These are phyloP conservation scores for Stegastes partitus DNA, from an alignment of 2,113 vertebrate species.

Conservation along the genomic window DNA sequence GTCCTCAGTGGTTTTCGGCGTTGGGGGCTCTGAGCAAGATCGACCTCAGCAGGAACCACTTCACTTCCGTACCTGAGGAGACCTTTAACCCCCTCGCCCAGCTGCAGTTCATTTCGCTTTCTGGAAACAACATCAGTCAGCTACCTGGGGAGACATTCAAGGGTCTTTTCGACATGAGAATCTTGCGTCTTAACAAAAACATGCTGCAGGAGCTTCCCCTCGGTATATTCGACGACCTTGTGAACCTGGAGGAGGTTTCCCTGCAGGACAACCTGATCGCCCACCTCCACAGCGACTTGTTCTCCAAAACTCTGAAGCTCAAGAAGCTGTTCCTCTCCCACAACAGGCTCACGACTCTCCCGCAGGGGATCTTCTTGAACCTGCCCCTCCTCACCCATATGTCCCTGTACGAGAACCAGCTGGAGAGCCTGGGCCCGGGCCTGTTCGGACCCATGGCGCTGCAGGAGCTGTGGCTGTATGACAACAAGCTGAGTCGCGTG, in stretches of 20 bases:
- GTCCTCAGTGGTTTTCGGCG: conserved; percentile 66
- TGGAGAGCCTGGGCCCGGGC: conserved; percentile 83
- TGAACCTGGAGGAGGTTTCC: conserved; percentile 88
- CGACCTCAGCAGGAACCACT: conserved; percentile 76
- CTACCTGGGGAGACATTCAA: conserved; percentile 83
- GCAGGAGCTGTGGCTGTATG: conserved; percentile 91
- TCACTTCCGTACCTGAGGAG: conserved; percentile 67
- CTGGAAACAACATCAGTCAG: conserved; percentile 86
- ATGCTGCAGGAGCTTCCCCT: conserved; percentile 83
- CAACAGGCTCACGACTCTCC: conserved; percentile 88
- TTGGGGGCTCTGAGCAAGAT: conserved; percentile 56
- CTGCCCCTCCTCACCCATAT: conserved; percentile 86
- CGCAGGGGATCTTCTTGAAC: conserved; percentile 87
- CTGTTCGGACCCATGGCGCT: conserved; percentile 89
- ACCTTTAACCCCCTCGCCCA: conserved; percentile 66
- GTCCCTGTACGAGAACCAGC: conserved; percentile 89
- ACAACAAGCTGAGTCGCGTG: conserved; percentile 88
- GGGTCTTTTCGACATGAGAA: conserved; percentile 84
- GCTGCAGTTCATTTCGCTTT: conserved; percentile 86
- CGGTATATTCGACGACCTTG: conserved; percentile 84
- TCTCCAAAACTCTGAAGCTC: conserved; percentile 86
- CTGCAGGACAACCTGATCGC: conserved; percentile 91
- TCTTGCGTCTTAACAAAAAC: conserved; percentile 90
- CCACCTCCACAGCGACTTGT: conserved; percentile 83
- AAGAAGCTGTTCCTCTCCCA: conserved; percentile 91